Evolutionary conservation across 2,797 vertebrate species (phyloP), one percentile per base, ranked within the genome.

Genomic region (Chrosomus eos): DNA sequence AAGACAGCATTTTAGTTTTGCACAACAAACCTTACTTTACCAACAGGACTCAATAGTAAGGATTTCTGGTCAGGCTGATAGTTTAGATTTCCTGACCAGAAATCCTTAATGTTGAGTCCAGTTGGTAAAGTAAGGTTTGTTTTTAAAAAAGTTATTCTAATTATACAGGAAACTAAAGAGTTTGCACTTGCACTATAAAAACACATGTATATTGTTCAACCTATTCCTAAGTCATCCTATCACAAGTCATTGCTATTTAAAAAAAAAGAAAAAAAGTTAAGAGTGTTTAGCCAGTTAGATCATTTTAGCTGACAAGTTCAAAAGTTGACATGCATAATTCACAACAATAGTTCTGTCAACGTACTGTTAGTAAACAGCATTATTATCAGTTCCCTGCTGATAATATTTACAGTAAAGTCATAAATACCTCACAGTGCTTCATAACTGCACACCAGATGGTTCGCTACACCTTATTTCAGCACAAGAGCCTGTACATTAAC

Each of bases 381-480:
- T 13, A 62, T 62, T 55, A 72, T 71, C 67, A 85, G 26, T 40
- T 64, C 72, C 83, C 58, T 79, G 40, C 53, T 80, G 16, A 51
- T 64, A 16, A 84, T 36, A 70, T 84, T 79, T 48, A 77, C 28
- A 74, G 40, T 68, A 58, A 72, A 80, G 21, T 36, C 26, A 81
- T 73, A 73, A 73, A 43, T 74, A 74, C 33, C 28, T 82, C n/a
- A 82, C 51, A 26, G 67, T 60, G 80, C 67, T 21, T 60, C 31
- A 70, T 81, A 28, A 82, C n/a, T 58, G 26, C 53, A 26, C 67
- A 45, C 38, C 80, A 83, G 81, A 82, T 66, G 43, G 55, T 83
- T 64, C 16, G 5, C 53, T 23, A 33, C 68, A 60, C 11, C 36
- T 62, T 60, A 72, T n/a, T 73, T 73, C 11, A 82, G 38, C 55